These are phyloP conservation scores for Crotalus helleri DNA, from an alignment of 2,113 vertebrate species.

Conservation along the genomic window DNA sequence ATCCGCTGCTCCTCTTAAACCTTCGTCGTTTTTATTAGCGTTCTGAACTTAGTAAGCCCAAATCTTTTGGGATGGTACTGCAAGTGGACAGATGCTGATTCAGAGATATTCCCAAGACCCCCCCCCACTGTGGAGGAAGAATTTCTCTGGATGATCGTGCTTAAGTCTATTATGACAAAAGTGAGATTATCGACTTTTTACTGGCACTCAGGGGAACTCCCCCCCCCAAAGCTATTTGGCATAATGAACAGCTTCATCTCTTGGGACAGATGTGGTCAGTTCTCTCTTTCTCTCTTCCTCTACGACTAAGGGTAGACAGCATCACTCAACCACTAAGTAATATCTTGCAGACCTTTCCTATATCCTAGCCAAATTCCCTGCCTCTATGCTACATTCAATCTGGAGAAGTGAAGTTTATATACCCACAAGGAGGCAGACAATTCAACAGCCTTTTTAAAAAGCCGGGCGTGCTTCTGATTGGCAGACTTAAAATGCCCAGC, in stretches of 20 bases:
- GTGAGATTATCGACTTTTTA: not conserved
- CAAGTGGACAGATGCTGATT: not conserved
- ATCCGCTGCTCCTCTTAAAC: not conserved
- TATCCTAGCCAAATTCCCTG: not conserved
- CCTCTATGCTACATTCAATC: not conserved
- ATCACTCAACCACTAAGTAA: too few relatives aligned
- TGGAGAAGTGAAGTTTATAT: not conserved
- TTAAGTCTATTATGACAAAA: not conserved
- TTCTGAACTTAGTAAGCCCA: not conserved
- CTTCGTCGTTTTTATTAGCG: not conserved
- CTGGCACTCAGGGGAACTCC: not conserved
- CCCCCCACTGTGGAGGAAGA: not conserved
- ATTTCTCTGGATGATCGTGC: not conserved
- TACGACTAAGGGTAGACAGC: not conserved
- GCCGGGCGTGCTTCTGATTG: not conserved
- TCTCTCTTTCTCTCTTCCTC: not conserved
- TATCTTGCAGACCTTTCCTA: not conserved
- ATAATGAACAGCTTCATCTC: not conserved
- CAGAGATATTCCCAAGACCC: not conserved
- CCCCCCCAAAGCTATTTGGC: not conserved
- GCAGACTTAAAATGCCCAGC: not conserved
- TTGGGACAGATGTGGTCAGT: not conserved
- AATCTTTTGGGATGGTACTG: not conserved
- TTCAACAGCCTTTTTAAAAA: not conserved
- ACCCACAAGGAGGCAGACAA: not conserved